Percentiles rank a stretch among this genome's conserved stretches.
phyloP scores from a whole-genome alignment of 2,888 invertebrate species.

The Pandemis heparana region DNA sequence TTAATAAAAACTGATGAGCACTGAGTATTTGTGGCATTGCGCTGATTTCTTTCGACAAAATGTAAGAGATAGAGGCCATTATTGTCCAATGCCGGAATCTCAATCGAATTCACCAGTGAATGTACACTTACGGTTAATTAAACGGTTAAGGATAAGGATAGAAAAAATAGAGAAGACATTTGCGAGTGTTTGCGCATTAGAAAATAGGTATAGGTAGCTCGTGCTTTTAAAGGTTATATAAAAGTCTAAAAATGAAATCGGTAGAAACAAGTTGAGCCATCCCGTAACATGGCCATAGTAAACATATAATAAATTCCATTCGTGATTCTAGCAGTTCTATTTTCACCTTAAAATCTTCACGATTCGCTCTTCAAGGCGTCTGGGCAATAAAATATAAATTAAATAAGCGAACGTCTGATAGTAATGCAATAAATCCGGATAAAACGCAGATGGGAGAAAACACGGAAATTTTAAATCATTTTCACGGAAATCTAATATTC shows the following conservation, averaged over 20 bases:
- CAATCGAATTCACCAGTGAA: too few relatives aligned
- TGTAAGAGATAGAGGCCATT: too few relatives aligned
- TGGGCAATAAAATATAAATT: constrained; percentile 27
- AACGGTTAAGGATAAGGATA: too few relatives aligned
- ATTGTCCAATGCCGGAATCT: too few relatives aligned
- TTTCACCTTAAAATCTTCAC: constrained; percentile 7
- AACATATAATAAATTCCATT: not conserved
- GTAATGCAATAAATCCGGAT: constrained; percentile 36
- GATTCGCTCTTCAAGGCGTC: constrained; percentile 13
- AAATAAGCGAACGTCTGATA: constrained; percentile 36
- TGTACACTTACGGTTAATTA: too few relatives aligned
- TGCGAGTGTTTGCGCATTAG: too few relatives aligned
- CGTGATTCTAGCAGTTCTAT: not conserved
- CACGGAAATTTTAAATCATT: constrained; percentile 57
- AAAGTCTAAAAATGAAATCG: not conserved
- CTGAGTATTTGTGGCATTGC: not conserved
- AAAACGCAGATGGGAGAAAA: constrained; percentile 23
- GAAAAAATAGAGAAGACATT: too few relatives aligned
- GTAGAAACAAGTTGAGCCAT: not conserved
- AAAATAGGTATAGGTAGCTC: too few relatives aligned
- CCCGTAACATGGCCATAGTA: not conserved
- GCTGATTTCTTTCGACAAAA: too few relatives aligned
- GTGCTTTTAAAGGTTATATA: too few relatives aligned
- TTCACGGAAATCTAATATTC: constrained; percentile 66
- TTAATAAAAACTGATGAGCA: too few relatives aligned